phyloP scores from a whole-genome alignment of 1,140 invertebrate species.

The Yoshiicerus persimilis region DNA sequence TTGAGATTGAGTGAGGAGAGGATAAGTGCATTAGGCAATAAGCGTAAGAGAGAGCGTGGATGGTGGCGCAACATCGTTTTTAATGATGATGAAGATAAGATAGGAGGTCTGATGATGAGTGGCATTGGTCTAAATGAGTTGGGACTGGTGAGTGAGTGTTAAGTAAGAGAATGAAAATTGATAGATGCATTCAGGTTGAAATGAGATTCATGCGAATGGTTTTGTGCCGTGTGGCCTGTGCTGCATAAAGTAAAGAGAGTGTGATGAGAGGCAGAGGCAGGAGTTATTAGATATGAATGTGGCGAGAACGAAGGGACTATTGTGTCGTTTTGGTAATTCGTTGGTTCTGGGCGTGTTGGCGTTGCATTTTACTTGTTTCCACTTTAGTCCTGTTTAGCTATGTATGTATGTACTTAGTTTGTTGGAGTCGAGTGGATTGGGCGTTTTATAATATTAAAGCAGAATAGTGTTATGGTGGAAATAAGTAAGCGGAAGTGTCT shows the following conservation, averaged over 20 bases:
- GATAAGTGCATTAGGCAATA: background rate
- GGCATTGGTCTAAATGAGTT: slow-evolving; percentile 16
- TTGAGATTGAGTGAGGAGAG: background rate
- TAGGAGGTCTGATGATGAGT: slow-evolving; percentile 7
- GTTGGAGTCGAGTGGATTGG: background rate
- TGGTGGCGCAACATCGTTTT: background rate
- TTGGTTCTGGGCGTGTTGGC: background rate
- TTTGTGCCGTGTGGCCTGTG: background rate
- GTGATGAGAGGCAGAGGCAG: background rate
- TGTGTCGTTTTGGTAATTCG: slow-evolving; percentile 8
- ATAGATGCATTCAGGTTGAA: background rate
- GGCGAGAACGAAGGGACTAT: background rate
- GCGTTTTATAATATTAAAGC: background rate
- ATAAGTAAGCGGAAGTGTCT: background rate
- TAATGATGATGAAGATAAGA: slow-evolving; percentile 15
- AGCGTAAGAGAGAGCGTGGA: background rate
- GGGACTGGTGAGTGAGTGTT: background rate
- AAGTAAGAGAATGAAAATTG: slow-evolving; percentile 9
- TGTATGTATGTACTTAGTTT: background rate
- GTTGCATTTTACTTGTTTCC: background rate
- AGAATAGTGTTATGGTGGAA: background rate
- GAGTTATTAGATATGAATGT: slow-evolving; percentile 8
- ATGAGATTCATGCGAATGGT: background rate
- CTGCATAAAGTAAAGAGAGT: background rate
- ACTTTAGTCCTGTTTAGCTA: background rate